A percentile compares a stretch with the other conserved stretches of the same genome.
Evolutionary conservation across 2,888 invertebrate genomes (phyloP).

Genomic region (Cosmorhoe ocellata): DNA sequence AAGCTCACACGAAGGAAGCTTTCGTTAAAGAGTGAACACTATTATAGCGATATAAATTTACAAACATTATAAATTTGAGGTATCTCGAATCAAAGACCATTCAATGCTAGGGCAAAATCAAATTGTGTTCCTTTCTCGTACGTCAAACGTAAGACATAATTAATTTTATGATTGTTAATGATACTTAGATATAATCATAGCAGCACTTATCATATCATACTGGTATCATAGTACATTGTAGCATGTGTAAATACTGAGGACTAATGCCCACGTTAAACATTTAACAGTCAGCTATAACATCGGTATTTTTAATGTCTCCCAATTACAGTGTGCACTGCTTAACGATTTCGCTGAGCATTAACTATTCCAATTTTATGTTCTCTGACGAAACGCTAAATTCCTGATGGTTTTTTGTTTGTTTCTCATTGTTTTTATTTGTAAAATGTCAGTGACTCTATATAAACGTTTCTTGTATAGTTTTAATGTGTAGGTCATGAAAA

Average conservation of each 20-base stretch:
- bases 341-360: slow-evolving; percentile 78
- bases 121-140: too few relatives aligned
- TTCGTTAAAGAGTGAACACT: too few relatives aligned
- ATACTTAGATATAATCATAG: too few relatives aligned
- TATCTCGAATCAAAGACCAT: too few relatives aligned
- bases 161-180: too few relatives aligned
- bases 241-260: slow-evolving; percentile 67
- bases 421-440: background rate
- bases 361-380: slow-evolving; percentile 80
- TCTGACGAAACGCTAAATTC: slow-evolving; percentile 64
- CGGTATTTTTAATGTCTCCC: slow-evolving; percentile 78
- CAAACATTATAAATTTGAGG: too few relatives aligned
- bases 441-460: background rate
- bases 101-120: too few relatives aligned
- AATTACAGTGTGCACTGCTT: slow-evolving; percentile 77
- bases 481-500: too few relatives aligned
- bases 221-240: slow-evolving; percentile 69
- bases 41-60: too few relatives aligned
- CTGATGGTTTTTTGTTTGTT: slow-evolving; percentile 25
- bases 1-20: too few relatives aligned
- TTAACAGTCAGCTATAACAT: slow-evolving; percentile 78
- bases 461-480: background rate
- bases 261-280: slow-evolving; percentile 75
- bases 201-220: too few relatives aligned
- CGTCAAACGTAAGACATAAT: too few relatives aligned